Evolutionary conservation across 2,113 vertebrate species (phyloP).

Genomic region (Syrrhaptes paradoxus): DNA sequence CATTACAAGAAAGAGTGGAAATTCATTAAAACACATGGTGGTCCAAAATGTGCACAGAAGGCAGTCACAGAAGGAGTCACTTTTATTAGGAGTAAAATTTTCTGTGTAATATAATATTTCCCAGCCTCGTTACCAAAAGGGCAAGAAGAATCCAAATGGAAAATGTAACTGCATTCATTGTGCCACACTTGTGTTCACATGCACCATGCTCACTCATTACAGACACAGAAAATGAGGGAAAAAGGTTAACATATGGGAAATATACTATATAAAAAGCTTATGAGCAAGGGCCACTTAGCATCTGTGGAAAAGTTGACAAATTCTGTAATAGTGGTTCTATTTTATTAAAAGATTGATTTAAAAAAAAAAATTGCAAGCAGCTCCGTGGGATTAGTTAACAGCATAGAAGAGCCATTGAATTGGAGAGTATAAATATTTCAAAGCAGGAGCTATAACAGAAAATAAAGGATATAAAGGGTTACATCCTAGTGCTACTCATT

Average conservation of each 20-base stretch:
- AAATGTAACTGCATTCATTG: slow-evolving; percentile 56
- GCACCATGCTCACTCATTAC: not conserved
- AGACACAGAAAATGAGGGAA: not conserved
- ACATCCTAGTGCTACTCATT: not conserved
- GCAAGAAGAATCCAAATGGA: slow-evolving; percentile 38
- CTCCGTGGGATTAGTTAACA: not conserved
- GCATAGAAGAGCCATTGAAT: not conserved
- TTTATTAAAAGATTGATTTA: not conserved
- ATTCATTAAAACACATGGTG: slow-evolving; percentile 64
- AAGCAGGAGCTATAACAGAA: not conserved
- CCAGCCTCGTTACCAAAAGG: slow-evolving; percentile 34
- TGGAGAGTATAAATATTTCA: not conserved
- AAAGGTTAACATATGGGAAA: slow-evolving; percentile 34
- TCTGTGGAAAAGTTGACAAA: slow-evolving; percentile 57
- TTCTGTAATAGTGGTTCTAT: not conserved
- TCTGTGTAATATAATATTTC: slow-evolving; percentile 69
- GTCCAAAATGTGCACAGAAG: slow-evolving; percentile 41
- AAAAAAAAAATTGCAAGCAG: not conserved
- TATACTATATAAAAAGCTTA: slow-evolving; percentile 9
- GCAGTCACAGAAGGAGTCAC: slow-evolving; percentile 58
- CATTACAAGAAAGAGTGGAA: slow-evolving; percentile 58
- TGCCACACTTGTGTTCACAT: not conserved
- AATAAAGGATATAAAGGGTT: not conserved
- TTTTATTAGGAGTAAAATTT: slow-evolving; percentile 67
- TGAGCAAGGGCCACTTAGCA: slow-evolving; percentile 1